Conservation (phyloP, 1,140 invertebrate genomes). For the Carposina sasakii region DNA sequence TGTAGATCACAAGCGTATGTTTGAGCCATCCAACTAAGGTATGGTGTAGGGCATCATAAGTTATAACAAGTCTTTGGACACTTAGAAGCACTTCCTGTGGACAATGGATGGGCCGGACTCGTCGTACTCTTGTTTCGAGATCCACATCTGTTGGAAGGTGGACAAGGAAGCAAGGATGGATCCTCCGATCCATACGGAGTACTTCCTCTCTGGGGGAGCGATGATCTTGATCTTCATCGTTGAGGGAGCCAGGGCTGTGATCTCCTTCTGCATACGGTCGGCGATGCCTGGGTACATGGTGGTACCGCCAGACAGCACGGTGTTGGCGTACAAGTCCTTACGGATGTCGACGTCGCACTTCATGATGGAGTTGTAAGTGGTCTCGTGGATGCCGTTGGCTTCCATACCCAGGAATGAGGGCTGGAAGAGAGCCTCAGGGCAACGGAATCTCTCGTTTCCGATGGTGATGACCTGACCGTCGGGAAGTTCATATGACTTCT, state of each 20-base stretch:
- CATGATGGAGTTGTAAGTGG: constrained; percentile 95
- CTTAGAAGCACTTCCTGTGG: constrained; percentile 91
- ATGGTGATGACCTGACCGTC: constrained; percentile 95
- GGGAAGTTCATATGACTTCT: constrained; percentile 90
- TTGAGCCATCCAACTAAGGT: constrained; percentile 55
- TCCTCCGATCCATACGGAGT: constrained; percentile 89
- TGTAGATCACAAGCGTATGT: constrained; percentile 68
- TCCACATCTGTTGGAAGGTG: constrained; percentile 96
- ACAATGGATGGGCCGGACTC: constrained; percentile 87
- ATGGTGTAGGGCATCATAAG: constrained; percentile 63
- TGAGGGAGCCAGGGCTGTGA: constrained; percentile 88
- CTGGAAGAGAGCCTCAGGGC: constrained; percentile 93
- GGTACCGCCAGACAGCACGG: constrained; percentile 91
- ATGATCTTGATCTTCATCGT: constrained; percentile 97
- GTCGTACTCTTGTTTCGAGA: constrained; percentile 91
- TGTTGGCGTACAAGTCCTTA: constrained; percentile 95
- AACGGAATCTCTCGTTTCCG: constrained; percentile 95
- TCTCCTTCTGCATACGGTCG: constrained; percentile 90
- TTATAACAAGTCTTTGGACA: constrained; percentile 46
- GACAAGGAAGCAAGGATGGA: constrained; percentile 91
- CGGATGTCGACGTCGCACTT: constrained; percentile 94
- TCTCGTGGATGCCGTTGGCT: constrained; percentile 86
- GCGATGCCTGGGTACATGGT: constrained; percentile 94
- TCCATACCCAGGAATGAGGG: constrained; percentile 92
- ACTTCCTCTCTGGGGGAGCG: constrained; percentile 89